phyloP scores from a whole-genome alignment of 2,797 vertebrate genomes.

The Muraenolepis orangiensis region DNA sequence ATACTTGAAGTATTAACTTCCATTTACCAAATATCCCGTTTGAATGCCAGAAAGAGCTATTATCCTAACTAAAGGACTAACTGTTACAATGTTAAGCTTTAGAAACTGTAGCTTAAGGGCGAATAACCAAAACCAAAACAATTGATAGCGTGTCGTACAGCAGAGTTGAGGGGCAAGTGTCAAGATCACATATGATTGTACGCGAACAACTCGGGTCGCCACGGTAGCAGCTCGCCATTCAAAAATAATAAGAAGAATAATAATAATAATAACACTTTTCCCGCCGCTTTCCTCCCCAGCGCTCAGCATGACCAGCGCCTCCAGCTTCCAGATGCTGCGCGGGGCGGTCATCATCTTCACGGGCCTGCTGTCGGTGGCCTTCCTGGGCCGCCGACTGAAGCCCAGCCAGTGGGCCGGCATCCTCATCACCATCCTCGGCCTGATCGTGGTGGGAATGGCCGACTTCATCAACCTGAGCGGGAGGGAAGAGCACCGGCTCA shows the following conservation, averaged over 20 bases:
- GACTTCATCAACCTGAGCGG: constrained; percentile 75
- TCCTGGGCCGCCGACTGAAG: constrained; percentile 79
- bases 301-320: constrained; percentile 93
- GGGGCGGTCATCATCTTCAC: constrained; percentile 93
- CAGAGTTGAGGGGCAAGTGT: too few species aligned
- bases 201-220: too few species aligned
- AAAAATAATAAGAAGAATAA: too few species aligned
- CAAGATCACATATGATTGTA: too few species aligned
- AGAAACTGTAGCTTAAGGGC: too few species aligned
- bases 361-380: constrained; percentile 88
- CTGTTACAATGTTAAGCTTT: too few species aligned
- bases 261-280: background rate
- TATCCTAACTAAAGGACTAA: too few species aligned
- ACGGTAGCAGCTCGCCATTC: background rate
- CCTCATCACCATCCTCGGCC: constrained; percentile 81
- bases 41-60: too few species aligned
- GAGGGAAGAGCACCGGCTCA: constrained; percentile 72
- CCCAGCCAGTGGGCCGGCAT: constrained; percentile 89
- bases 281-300: constrained; percentile 58
- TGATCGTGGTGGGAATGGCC: constrained; percentile 86
- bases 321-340: constrained; percentile 96
- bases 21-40: too few species aligned
- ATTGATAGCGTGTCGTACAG: too few species aligned
- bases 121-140: too few species aligned
- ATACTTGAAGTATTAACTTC: too few species aligned